phyloP scores from a whole-genome alignment of 2,113 vertebrate species.

The Cnemophilus loriae region DNA sequence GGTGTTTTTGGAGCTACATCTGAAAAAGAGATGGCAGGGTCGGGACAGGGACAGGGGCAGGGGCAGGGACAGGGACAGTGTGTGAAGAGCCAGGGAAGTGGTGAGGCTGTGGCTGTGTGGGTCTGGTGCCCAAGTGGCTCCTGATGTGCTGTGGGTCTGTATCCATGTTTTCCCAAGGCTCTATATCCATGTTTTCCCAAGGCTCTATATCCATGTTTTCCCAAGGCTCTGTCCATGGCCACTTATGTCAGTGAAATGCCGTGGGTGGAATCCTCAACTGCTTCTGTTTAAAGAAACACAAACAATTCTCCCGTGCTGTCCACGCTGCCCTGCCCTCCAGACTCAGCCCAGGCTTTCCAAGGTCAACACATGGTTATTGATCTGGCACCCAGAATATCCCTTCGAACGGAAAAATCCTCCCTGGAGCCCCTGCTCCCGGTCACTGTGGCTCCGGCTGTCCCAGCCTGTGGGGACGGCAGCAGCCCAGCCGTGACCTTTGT shows the following conservation, averaged over 20 bases:
- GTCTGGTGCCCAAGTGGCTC: neutral
- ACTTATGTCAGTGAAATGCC: neutral
- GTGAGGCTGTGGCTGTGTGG: neutral
- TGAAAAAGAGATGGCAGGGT: neutral
- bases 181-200: rapidly evolving
- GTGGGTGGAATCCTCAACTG: neutral
- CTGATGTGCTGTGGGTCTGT: neutral
- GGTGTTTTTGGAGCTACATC: neutral
- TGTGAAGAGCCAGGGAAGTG: neutral
- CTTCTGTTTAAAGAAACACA: conserved; percentile 21
- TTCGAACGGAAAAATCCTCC: neutral
- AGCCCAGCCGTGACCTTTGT: neutral
- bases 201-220: neutral
- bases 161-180: rapidly evolving
- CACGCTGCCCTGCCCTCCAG: neutral
- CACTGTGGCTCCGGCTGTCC: neutral
- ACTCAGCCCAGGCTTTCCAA: neutral
- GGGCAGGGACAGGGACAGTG: neutral
- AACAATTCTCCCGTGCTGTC: neutral
- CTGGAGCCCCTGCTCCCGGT: neutral
- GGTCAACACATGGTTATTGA: neutral
- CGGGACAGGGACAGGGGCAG: neutral
- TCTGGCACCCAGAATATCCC: conserved; percentile 7
- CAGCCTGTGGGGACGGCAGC: neutral
- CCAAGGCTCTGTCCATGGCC: neutral